Evolutionary conservation across 2,113 vertebrate species (phyloP), one percentile per base, ranked within the genome.

Genomic region (Thunnus thynnus): DNA sequence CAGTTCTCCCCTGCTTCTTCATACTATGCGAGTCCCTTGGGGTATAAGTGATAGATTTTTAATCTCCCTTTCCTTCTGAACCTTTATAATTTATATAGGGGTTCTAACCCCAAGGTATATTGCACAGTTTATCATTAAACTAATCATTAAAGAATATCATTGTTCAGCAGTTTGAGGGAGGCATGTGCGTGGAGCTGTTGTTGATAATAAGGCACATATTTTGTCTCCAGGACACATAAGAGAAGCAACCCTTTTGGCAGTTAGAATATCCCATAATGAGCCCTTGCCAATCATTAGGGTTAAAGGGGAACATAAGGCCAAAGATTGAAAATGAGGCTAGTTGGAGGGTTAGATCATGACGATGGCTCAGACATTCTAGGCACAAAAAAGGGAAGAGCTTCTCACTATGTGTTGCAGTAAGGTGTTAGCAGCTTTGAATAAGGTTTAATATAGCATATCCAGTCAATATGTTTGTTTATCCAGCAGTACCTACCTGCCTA

Each of bases 51-150:
- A 88, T 84, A 76, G 72, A 82, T 91, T 87, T 91, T 70, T 89
- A 89, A 84, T 88, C 82, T 81, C 32, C 27, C 51, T 47, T 80
- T 73, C 52, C 57, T 87, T 78, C 50, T 46, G 60, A 82, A 60
- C 66, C 80, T 88, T 85, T 87, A 81, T 91, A 78, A 91, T 90
- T 78, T 76, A 90, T 86, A 84, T 76, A 65, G 36, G 67, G 78
- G 46, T 82, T 85, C 46, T 82, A 67, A 89, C 84, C 86, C 67
- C 9, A 54, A 83, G 86, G 70, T 89, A 72, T 78, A 78, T 6
- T 56, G 60, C 72, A 62, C 55, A 51, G 57, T 86, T 89, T 89
- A 86, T 89, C 83, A 87, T 91, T 85, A 78, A 92, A 85, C 44
- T 72, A 80, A 81, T 85, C 60, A 88, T 88, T 83, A 76, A 62